Conservation (phyloP, 2,113 vertebrate species). For the Epinephelus cyanopodus region DNA sequence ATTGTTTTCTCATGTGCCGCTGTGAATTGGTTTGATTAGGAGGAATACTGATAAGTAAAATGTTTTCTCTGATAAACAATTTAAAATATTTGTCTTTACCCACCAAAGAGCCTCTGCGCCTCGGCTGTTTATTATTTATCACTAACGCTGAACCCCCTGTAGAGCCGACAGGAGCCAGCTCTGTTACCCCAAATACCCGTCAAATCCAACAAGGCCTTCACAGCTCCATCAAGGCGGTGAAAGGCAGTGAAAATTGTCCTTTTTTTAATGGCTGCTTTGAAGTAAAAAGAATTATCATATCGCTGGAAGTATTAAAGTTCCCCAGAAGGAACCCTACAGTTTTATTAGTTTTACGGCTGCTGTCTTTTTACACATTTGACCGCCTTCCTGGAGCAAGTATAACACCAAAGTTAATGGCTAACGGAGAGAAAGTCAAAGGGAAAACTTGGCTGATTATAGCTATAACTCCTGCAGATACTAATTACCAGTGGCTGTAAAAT, state of each 20-base stretch:
- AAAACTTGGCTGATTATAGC: conserved; percentile 83
- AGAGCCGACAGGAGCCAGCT: background rate
- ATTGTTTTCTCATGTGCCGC: background rate
- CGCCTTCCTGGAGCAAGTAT: conserved; percentile 74
- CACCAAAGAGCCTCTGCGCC: background rate
- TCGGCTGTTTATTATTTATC: conserved; percentile 31
- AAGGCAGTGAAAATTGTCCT: conserved; percentile 54
- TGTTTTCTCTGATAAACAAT: conserved; percentile 49
- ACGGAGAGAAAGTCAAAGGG: conserved; percentile 79
- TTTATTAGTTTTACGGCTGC: conserved; percentile 84
- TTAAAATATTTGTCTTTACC: conserved; percentile 33
- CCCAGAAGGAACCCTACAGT: conserved; percentile 83
- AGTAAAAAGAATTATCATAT: conserved; percentile 80
- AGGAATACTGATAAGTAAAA: conserved; percentile 19
- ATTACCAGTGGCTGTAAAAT: conserved; percentile 88
- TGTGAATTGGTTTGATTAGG: background rate
- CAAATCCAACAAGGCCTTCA: conserved; percentile 22
- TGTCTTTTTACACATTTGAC: conserved; percentile 82
- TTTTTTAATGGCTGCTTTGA: conserved; percentile 81
- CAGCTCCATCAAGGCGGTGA: conserved; percentile 42
- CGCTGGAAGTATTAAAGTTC: conserved; percentile 83
- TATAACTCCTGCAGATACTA: conserved; percentile 86
- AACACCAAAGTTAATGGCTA: conserved; percentile 81
- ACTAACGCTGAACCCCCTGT: background rate
- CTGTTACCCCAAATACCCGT: conserved; percentile 9